Evolutionary conservation across 2,888 invertebrate species (phyloP).

Genomic region (Archips xylosteana): DNA sequence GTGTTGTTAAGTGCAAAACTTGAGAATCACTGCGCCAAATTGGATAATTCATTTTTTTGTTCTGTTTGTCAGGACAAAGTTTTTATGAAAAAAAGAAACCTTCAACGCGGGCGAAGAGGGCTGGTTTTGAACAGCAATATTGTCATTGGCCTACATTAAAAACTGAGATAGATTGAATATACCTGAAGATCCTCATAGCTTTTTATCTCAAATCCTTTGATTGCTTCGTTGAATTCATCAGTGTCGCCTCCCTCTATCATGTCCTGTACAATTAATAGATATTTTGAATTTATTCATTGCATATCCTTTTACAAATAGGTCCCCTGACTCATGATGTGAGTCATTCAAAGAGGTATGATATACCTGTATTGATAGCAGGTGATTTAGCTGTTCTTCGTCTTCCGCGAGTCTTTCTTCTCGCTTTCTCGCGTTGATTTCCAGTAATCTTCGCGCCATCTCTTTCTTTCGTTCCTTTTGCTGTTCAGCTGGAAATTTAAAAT

Average conservation of each 20-base stretch:
- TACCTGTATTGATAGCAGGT: slow-evolving; percentile 90
- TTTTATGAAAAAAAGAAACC: no score
- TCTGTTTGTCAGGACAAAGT: no score
- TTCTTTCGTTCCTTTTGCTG: slow-evolving; percentile 95
- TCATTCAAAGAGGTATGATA: neutral
- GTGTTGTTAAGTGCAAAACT: no score
- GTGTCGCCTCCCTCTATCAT: slow-evolving; percentile 90
- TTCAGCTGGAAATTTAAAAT: slow-evolving; percentile 79
- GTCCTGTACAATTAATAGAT: slow-evolving; percentile 64
- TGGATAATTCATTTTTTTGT: no score
- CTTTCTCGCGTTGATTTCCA: slow-evolving; percentile 96
- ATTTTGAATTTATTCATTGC: neutral
- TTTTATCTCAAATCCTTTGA: slow-evolving; percentile 91
- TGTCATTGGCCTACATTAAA: no score
- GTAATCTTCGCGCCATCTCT: slow-evolving; percentile 93
- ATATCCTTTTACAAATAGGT: neutral
- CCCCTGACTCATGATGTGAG: neutral
- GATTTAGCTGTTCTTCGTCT: slow-evolving; percentile 94
- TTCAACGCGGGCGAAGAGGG: no score
- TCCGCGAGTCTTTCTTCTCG: slow-evolving; percentile 94
- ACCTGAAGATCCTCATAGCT: slow-evolving; percentile 93
- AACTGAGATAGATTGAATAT: slow-evolving; percentile 37
- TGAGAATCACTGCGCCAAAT: no score
- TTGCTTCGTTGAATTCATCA: slow-evolving; percentile 89
- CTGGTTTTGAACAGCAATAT: no score